Percentiles rank a stretch among this genome's conserved stretches.
Evolutionary conservation across 1,140 invertebrate species (phyloP).

Genomic region (Ooceraea biroi): DNA sequence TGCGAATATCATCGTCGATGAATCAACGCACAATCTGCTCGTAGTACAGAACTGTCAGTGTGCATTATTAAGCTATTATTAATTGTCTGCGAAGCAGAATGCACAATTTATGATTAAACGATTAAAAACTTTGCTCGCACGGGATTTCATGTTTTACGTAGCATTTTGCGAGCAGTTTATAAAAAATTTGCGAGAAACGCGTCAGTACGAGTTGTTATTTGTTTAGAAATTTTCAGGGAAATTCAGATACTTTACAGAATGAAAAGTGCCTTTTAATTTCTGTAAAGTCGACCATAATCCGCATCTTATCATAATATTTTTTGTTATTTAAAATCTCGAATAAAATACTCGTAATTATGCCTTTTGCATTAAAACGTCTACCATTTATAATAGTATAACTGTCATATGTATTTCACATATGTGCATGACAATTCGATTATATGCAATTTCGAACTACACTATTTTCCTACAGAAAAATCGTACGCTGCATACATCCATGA

Average conservation of each 20-base stretch:
- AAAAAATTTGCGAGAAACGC: slow-evolving; percentile 23
- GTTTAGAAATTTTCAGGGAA: slow-evolving; percentile 13
- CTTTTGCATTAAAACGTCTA: not conserved
- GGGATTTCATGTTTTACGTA: slow-evolving; percentile 5
- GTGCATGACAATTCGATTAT: not conserved
- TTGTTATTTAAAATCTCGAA: not conserved
- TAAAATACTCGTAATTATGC: not conserved
- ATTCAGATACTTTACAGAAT: slow-evolving; percentile 1
- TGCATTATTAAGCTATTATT: slow-evolving; percentile 33
- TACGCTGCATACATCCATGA: not conserved
- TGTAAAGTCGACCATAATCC: not conserved
- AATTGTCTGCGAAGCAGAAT: slow-evolving; percentile 19
- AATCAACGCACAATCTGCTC: slow-evolving; percentile 6
- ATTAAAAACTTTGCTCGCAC: slow-evolving; percentile 13
- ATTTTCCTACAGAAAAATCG: not conserved
- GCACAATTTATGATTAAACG: slow-evolving; percentile 40
- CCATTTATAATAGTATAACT: not conserved
- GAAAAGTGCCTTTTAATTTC: not conserved
- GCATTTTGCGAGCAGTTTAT: not conserved
- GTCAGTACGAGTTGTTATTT: not conserved
- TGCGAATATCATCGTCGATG: slow-evolving; percentile 2
- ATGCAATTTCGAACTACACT: not conserved
- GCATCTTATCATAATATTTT: not conserved
- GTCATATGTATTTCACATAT: not conserved
- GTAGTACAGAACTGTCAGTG: not conserved